A percentile compares a stretch with the other conserved stretches of the same genome.
Conservation (phyloP, 2,888 invertebrate genomes). For the Eupithecia inturbata region DNA sequence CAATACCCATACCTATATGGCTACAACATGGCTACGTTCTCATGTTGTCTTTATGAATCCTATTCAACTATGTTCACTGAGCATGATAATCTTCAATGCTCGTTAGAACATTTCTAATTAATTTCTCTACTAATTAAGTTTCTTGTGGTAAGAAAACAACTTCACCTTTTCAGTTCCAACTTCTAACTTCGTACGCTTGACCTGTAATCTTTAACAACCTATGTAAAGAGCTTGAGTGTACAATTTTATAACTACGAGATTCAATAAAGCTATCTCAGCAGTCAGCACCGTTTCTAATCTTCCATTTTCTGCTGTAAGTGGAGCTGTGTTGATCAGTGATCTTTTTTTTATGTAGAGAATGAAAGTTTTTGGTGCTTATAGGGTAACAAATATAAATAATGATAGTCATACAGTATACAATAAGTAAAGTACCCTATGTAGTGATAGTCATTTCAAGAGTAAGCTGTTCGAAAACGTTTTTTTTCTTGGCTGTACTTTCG, state of each 20-base stretch:
- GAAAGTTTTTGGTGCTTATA: not conserved
- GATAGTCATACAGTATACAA: not conserved
- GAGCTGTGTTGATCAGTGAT: not conserved
- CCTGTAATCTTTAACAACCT: not conserved
- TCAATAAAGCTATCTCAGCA: not conserved
- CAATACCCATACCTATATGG: too few relatives aligned
- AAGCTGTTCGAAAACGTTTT: not conserved
- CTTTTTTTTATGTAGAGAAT: not conserved
- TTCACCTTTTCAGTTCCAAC: not conserved
- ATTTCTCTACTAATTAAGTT: constrained; percentile 11
- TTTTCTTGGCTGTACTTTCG: constrained; percentile 9
- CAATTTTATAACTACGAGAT: constrained; percentile 3
- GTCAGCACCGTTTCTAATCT: not conserved
- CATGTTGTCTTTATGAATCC: not conserved
- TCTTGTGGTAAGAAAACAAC: constrained; percentile 10
- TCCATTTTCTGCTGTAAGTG: too few relatives aligned
- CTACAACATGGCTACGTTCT: not conserved
- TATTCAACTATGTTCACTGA: not conserved
- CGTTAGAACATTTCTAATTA: not conserved
- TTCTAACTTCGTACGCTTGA: not conserved
- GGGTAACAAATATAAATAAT: not conserved
- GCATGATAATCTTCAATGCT: constrained; percentile 4
- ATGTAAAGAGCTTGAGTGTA: not conserved
- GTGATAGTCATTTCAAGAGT: not conserved
- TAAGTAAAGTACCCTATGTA: not conserved